Base-by-base conservation (phyloP, 2,888 invertebrate genomes). In the Melinaea marsaeus region DNA sequence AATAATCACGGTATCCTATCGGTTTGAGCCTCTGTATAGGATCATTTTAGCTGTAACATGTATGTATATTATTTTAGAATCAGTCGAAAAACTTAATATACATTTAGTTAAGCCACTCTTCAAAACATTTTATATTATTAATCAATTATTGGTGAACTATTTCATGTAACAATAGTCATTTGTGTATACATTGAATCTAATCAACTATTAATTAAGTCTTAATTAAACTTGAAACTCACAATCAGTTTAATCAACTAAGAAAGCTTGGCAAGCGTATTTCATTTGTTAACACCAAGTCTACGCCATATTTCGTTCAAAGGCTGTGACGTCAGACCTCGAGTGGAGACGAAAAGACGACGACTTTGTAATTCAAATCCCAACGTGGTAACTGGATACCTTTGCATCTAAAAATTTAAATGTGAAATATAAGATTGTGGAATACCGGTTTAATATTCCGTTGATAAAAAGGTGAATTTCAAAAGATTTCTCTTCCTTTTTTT, bases 351-450 rank as follows among this genome's bases (percentile, higher is more conserved):
- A 83, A 83, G 82, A 79, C 77, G 74, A 74, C 76, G 79, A 85
- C 84, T 88, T 88, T 88, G 88, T 85, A 86, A 88, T 88, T 88
- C 88, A 88, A 88, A 88, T 88, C 78, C 80, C 72, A 69, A 73
- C 71, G 72, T 71, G 76, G 59, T 64, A 55, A 67, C 60, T 56
- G 66, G 59, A 66, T 64, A 68, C 67, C 68, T 64, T 54, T 71
- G 73, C 70, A 72, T 74, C 69, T 77, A 78, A 75, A 83, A 85
- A 87, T 88, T 87, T 86, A 86, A 86, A 86, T 86, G 76, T 74
- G 74, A 79, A 79, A 84, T 86, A 85, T 85, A 81, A 86, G 81
- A 85, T 84, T 69, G 70, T 69, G 76, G 78, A 80, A 80, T 80
- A 79, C 76, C 72, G 73, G 74, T 73, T 78, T 75, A 75, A 78